phyloP scores from a whole-genome alignment of 2,113 vertebrate species.

The Vombatus ursinus region DNA sequence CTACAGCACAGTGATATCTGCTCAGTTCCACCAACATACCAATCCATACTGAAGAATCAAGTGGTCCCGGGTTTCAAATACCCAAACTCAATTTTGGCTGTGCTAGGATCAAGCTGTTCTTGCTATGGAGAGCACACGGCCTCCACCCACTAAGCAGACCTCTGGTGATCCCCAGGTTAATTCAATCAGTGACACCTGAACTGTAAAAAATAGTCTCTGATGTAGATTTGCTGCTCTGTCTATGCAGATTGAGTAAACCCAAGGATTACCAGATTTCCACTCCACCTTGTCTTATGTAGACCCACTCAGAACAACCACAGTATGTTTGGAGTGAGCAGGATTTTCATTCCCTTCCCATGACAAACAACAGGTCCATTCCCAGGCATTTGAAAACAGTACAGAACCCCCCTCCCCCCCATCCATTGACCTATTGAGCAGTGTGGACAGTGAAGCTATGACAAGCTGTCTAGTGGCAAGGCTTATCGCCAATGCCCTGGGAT shows the following conservation, averaged over 20 bases:
- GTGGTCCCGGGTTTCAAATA: slow-evolving; percentile 48
- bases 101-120: slow-evolving; percentile 48
- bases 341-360: slow-evolving; percentile 61
- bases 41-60: slow-evolving; percentile 2
- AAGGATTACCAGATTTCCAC: not conserved
- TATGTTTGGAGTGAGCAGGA: slow-evolving; percentile 4
- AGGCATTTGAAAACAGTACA: slow-evolving; percentile 63
- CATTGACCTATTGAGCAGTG: slow-evolving; percentile 72
- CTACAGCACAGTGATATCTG: slow-evolving; percentile 43
- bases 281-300: slow-evolving; percentile 41
- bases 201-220: not conserved
- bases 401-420: slow-evolving; percentile 62
- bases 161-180: not conserved
- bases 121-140: slow-evolving; percentile 29
- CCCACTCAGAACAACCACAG: slow-evolving; percentile 35
- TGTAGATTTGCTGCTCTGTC: not conserved
- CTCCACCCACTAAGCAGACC: slow-evolving; percentile 34
- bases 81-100: slow-evolving; percentile 6
- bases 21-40: not conserved
- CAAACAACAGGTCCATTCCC: slow-evolving; percentile 65
- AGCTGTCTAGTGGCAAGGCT: slow-evolving; percentile 89
- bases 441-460: slow-evolving; percentile 72
- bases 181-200: not conserved
- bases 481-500: slow-evolving; percentile 86
- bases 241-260: not conserved